phyloP scores from a whole-genome alignment of 2,113 vertebrate species.

The Mormyrus lacerda region DNA sequence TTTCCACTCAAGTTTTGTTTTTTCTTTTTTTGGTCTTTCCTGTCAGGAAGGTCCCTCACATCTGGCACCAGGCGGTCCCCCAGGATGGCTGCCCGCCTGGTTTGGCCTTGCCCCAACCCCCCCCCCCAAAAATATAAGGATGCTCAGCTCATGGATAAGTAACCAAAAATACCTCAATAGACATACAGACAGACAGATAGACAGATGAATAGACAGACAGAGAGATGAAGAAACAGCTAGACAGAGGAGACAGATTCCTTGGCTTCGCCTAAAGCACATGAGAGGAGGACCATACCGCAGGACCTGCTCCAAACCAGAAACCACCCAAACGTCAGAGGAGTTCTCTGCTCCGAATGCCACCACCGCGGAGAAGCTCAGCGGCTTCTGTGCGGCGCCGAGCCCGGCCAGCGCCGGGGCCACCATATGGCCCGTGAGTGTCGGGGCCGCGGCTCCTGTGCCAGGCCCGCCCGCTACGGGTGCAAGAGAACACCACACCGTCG shows the following conservation, averaged over 20 bases:
- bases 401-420: background rate
- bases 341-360: background rate
- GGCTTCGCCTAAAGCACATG: background rate
- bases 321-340: background rate
- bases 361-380: background rate
- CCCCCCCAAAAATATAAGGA: background rate
- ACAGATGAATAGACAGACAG: no score
- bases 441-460: background rate
- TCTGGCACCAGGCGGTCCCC: background rate
- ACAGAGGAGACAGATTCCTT: background rate
- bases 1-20: constrained; percentile 39
- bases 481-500: background rate
- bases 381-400: background rate
- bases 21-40: constrained; percentile 29
- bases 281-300: background rate
- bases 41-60: background rate
- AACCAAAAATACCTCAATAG: background rate
- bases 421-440: background rate
- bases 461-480: background rate
- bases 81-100: background rate
- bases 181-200: background rate
- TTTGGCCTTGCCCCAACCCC: background rate
- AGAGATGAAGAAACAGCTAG: no score
- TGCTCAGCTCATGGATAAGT: background rate
- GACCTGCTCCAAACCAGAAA: background rate